A percentile compares a stretch with the other conserved stretches of the same genome.
Evolutionary conservation across 2,888 invertebrate species (phyloP).

Genomic region (Schrankia costaestrigalis): DNA sequence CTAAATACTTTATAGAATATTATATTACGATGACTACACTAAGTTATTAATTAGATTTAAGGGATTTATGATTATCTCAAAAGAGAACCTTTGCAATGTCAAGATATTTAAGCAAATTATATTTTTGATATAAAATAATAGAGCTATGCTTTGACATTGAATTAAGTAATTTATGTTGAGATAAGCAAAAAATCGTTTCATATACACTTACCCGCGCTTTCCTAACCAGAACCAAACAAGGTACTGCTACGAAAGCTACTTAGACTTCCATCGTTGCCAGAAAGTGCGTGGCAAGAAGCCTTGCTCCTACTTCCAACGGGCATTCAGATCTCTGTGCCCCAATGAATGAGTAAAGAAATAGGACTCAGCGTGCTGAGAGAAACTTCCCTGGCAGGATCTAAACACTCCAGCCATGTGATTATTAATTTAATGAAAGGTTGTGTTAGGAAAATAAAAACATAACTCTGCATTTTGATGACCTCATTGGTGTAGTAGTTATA

Average conservation of each 20-base stretch:
- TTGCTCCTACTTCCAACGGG: slow-evolving; percentile 94
- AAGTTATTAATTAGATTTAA: background rate
- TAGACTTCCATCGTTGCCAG: slow-evolving; percentile 96
- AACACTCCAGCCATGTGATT: slow-evolving; percentile 26
- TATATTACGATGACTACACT: background rate
- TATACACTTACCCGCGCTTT: slow-evolving; percentile 98
- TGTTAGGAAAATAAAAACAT: slow-evolving; percentile 61
- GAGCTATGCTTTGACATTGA: no score
- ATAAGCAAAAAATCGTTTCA: no score
- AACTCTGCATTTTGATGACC: no score
- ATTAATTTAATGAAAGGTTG: slow-evolving; percentile 52
- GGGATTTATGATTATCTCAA: no score
- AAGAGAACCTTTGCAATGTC: no score
- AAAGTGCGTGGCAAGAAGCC: slow-evolving; percentile 93
- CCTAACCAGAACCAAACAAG: slow-evolving; percentile 97
- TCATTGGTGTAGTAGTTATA: no score
- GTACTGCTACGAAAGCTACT: slow-evolving; percentile 95
- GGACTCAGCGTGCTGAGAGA: slow-evolving; percentile 88
- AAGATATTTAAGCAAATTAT: no score
- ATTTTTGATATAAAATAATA: no score
- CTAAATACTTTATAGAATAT: slow-evolving; percentile 1
- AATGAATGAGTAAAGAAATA: slow-evolving; percentile 93
- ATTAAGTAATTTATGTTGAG: no score
- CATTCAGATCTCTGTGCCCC: slow-evolving; percentile 91
- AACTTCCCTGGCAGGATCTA: slow-evolving; percentile 90